Evolutionary conservation across 2,113 vertebrate species (phyloP).

Genomic region (Eurystomus gularis): DNA sequence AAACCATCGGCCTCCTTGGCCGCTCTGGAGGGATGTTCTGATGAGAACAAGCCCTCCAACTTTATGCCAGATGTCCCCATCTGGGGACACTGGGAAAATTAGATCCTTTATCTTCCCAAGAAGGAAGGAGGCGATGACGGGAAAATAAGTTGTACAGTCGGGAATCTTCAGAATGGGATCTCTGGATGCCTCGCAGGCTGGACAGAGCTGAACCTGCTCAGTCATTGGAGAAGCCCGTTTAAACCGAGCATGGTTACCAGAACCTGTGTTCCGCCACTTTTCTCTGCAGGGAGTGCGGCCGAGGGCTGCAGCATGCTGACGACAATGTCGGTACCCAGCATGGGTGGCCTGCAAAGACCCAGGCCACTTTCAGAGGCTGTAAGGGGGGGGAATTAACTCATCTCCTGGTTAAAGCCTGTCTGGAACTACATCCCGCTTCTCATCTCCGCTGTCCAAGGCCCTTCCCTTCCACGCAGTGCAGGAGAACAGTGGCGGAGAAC

Average conservation of each 20-base stretch:
- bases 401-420: background rate
- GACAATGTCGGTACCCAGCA: rapidly evolving
- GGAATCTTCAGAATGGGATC: background rate
- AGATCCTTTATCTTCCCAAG: background rate
- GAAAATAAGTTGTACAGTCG: background rate
- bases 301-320: background rate
- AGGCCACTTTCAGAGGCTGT: background rate
- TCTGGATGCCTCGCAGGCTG: background rate
- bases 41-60: background rate
- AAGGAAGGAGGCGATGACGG: rapidly evolving
- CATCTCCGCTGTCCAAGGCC: background rate
- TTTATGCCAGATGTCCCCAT: background rate
- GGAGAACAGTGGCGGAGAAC: background rate
- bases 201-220: background rate
- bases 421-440: background rate
- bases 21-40: background rate
- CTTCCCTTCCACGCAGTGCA: background rate
- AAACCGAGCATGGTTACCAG: background rate
- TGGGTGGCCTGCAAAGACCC: background rate
- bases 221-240: background rate
- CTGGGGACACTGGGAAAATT: background rate
- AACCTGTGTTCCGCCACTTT: background rate
- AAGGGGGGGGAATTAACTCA: background rate
- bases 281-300: rapidly evolving
- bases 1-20: rapidly evolving